phyloP scores from a whole-genome alignment of 2,888 invertebrate genomes.

The Pristionchus mayeri region DNA sequence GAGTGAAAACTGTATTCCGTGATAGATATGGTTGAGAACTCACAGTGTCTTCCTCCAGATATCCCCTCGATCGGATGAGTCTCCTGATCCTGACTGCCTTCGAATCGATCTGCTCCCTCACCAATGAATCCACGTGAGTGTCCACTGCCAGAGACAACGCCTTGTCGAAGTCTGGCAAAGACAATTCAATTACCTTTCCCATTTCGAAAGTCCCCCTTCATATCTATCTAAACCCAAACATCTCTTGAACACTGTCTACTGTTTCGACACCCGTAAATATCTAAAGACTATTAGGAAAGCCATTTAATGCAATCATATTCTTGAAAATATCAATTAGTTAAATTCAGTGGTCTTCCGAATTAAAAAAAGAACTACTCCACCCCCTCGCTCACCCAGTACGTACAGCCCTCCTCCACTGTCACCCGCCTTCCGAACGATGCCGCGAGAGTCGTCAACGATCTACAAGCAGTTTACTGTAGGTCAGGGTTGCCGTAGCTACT shows the following conservation, averaged over 20 bases:
- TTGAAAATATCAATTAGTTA: no score
- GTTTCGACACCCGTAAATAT: no score
- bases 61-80: conserved; percentile 86
- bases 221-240: no score
- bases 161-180: conserved; percentile 80
- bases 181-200: no score
- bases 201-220: no score
- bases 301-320: no score
- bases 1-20: no score
- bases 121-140: conserved; percentile 85
- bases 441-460: conserved; percentile 83
- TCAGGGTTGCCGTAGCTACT: no score
- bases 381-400: conserved; percentile 81
- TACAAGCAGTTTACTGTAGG: neutral
- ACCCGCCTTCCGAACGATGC: conserved; percentile 85
- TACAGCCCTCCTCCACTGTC: conserved; percentile 90
- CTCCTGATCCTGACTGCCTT: conserved; percentile 82
- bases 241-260: no score
- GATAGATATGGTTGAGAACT: no score
- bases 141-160: conserved; percentile 85
- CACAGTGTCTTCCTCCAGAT: conserved; percentile 85
- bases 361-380: neutral
- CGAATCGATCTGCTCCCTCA: conserved; percentile 88
- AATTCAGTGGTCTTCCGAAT: no score
- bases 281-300: no score